Percentiles rank a stretch among this genome's conserved stretches.
These are phyloP conservation scores for Augochlora pura DNA, from an alignment of 1,140 invertebrate species.

Conservation along the genomic window DNA sequence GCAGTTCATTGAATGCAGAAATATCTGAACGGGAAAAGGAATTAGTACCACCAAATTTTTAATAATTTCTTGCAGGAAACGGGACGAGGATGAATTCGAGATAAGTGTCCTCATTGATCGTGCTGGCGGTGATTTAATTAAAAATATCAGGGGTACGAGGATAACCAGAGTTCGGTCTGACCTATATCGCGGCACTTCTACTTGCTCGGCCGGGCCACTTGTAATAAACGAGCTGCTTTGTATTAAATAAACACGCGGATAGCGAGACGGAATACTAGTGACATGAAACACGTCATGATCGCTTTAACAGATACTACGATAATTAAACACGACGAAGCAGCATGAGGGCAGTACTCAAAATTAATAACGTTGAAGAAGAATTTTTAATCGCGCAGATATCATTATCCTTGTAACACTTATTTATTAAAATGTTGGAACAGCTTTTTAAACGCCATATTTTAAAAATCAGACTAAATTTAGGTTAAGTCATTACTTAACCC, in stretches of 20 bases:
- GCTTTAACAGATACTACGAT: too few species aligned
- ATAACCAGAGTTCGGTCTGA: conserved; percentile 8
- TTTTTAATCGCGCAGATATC: too few species aligned
- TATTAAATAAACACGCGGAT: conserved; percentile 24
- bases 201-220: neutral
- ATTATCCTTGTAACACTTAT: too few species aligned
- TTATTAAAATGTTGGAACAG: too few species aligned
- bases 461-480: too few species aligned
- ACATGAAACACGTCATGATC: too few species aligned
- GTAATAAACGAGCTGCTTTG: conserved; percentile 36
- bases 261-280: neutral
- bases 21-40: too few species aligned
- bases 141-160: conserved; percentile 6
- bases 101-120: neutral
- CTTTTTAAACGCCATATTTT: too few species aligned
- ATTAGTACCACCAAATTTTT: neutral
- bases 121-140: conserved; percentile 12
- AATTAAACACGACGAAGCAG: too few species aligned
- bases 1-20: too few species aligned
- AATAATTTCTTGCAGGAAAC: neutral
- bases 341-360: neutral
- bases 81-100: neutral
- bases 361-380: too few species aligned
- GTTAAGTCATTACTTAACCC: too few species aligned
- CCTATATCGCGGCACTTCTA: conserved; percentile 34